These are phyloP conservation scores for Zaprionus capensis DNA, from an alignment of 1,140 invertebrate genomes.

Conservation along the genomic window DNA sequence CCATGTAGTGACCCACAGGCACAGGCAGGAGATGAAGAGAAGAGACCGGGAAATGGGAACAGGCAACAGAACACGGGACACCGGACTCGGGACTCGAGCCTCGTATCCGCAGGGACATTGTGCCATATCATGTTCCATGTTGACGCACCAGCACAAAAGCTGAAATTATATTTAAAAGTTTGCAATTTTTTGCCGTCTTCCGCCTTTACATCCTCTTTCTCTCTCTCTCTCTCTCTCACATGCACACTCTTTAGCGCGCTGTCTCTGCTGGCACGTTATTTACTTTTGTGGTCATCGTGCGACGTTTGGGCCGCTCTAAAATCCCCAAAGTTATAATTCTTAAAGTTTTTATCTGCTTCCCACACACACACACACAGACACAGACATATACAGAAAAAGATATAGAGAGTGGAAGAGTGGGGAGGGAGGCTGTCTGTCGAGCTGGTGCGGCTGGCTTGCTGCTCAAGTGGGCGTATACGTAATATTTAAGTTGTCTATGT, in stretches of 20 bases:
- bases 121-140: conserved; percentile 79
- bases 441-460: conserved; percentile 48
- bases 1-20: conserved; percentile 1
- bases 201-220: neutral
- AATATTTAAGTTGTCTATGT: conserved; percentile 56
- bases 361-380: conserved; percentile 41
- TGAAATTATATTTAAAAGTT: conserved; percentile 79
- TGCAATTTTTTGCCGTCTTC: conserved; percentile 15
- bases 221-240: conserved; percentile 23
- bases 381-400: neutral
- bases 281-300: conserved; percentile 80
- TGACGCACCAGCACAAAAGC: conserved; percentile 80
- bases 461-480: conserved; percentile 73
- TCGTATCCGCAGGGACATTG: conserved; percentile 56
- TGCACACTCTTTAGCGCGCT: conserved; percentile 8
- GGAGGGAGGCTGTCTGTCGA: conserved; percentile 11
- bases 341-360: conserved; percentile 75
- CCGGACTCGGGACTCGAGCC: conserved; percentile 2
- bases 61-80: neutral
- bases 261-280: conserved; percentile 59
- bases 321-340: conserved; percentile 82
- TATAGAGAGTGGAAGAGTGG: neutral
- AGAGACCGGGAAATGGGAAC: neutral
- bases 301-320: conserved; percentile 52
- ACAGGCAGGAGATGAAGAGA: neutral